These are phyloP conservation scores for Coturnix japonica DNA, from an alignment of 2,113 vertebrate species.

Conservation along the genomic window DNA sequence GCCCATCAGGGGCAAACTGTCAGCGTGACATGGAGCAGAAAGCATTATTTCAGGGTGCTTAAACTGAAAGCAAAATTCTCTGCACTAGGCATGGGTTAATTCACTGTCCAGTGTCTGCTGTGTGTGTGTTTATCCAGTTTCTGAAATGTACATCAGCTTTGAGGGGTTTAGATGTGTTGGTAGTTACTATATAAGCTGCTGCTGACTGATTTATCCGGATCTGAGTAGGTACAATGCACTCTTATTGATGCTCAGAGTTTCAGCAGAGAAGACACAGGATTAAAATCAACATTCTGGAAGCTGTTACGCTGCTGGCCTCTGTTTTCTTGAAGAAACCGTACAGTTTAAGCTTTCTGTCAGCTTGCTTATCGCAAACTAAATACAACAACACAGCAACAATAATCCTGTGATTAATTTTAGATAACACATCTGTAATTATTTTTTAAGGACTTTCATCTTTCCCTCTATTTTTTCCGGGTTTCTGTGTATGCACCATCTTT, in stretches of 20 bases:
- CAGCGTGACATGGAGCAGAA: neutral
- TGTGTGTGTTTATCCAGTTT: neutral
- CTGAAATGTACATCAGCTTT: neutral
- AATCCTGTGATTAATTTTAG: constrained; percentile 13
- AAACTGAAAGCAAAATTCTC: neutral
- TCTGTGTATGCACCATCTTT: neutral
- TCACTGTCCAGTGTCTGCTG: neutral
- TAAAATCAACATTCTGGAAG: neutral
- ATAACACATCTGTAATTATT: neutral
- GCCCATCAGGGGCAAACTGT: neutral
- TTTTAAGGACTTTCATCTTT: neutral
- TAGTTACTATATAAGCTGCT: neutral
- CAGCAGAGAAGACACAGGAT: neutral
- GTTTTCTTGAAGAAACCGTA: neutral
- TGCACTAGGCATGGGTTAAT: neutral
- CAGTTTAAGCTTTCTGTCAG: neutral
- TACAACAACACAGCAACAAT: neutral
- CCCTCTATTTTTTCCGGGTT: neutral
- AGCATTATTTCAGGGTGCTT: neutral
- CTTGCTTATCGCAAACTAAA: neutral
- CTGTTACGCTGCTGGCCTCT: neutral
- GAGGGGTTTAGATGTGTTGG: neutral
- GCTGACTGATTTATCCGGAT: neutral
- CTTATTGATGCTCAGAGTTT: neutral
- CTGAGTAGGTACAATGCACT: neutral